phyloP scores from a whole-genome alignment of 2,797 vertebrate genomes.

The Vultur gryphus region DNA sequence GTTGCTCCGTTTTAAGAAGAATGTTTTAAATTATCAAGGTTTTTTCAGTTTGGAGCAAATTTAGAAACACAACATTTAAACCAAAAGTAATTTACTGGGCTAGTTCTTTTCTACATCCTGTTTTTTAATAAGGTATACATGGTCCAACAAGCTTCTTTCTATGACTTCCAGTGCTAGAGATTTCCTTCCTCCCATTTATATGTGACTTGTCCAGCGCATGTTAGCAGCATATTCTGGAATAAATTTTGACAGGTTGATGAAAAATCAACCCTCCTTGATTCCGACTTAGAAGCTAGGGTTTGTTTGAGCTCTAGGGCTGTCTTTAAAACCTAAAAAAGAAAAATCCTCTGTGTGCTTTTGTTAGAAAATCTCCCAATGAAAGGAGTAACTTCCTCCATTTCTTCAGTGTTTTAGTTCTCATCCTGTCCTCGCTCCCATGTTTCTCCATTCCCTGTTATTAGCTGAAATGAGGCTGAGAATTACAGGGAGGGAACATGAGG shows the following conservation, averaged over 20 bases:
- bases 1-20: background rate
- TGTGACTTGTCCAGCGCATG: background rate
- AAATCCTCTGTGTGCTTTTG: background rate
- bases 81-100: conserved; percentile 11
- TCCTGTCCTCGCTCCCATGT: background rate
- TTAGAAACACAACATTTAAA: background rate
- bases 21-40: background rate
- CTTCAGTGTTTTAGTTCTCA: background rate
- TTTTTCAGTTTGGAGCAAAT: background rate
- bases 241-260: background rate
- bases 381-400: background rate
- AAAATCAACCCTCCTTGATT: background rate
- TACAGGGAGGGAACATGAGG: background rate
- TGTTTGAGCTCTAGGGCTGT: background rate
- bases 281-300: background rate
- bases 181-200: background rate
- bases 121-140: background rate
- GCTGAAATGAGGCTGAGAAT: background rate
- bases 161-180: background rate
- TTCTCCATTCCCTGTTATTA: background rate
- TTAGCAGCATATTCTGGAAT: background rate
- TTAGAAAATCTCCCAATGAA: background rate
- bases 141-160: background rate
- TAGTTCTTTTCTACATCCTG: background rate
- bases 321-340: background rate